phyloP scores from a whole-genome alignment of 2,888 invertebrate species.

The Drosophila ezoana region DNA sequence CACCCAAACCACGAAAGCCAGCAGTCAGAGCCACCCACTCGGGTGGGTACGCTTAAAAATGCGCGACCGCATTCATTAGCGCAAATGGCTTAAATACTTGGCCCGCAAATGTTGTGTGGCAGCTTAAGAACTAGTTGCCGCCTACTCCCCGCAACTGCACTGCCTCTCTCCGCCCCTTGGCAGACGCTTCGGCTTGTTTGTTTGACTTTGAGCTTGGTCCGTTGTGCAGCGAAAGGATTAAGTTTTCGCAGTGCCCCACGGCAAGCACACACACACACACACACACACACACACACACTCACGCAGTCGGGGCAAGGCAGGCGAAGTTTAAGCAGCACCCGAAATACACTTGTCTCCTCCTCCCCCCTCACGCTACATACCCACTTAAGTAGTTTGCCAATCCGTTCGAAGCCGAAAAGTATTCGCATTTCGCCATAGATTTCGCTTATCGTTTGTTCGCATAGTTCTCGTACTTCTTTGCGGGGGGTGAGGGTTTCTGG shows the following conservation, averaged over 20 bases:
- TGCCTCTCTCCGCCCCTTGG: background rate
- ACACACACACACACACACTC: background rate
- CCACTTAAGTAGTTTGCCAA: constrained; percentile 56
- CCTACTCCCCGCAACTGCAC: background rate
- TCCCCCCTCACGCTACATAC: background rate
- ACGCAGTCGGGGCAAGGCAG: constrained; percentile 4
- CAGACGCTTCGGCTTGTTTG: constrained; percentile 66
- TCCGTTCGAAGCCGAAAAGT: constrained; percentile 51
- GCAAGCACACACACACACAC: constrained; percentile 27
- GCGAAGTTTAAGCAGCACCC: constrained; percentile 56
- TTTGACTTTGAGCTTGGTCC: constrained; percentile 76
- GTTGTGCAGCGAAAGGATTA: constrained; percentile 70
- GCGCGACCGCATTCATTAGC: constrained; percentile 82
- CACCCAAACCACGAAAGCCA: background rate
- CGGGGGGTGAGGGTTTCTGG: background rate
- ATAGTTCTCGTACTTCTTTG: constrained; percentile 49
- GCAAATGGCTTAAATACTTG: constrained; percentile 82
- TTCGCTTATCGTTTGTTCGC: constrained; percentile 62
- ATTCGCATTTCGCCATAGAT: constrained; percentile 59
- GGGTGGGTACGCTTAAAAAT: constrained; percentile 66
- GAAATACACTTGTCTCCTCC: constrained; percentile 5
- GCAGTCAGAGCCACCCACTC: background rate
- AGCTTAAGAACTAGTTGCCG: constrained; percentile 60
- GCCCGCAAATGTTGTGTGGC: constrained; percentile 65
- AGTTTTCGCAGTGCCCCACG: constrained; percentile 62